These are phyloP conservation scores for Tamandua tetradactyla DNA, from an alignment of 2,797 vertebrate genomes.

Conservation along the genomic window DNA sequence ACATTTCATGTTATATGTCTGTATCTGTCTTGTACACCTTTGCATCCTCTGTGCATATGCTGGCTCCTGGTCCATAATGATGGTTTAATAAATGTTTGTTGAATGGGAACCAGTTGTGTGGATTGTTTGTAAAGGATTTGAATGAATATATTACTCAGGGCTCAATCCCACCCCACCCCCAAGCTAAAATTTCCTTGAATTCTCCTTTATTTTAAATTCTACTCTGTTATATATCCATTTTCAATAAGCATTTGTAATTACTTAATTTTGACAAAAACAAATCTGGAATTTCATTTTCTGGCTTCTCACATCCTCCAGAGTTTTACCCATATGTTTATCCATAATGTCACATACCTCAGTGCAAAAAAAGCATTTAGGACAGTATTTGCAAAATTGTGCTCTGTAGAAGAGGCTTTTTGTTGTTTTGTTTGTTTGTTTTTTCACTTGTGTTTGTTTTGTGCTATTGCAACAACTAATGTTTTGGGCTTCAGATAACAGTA, in stretches of 20 bases:
- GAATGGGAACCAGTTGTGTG: not conserved
- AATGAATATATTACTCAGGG: not conserved
- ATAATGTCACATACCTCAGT: not conserved
- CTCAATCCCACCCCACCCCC: not conserved
- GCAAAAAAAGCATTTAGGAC: not conserved
- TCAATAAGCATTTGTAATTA: not conserved
- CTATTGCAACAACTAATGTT: not conserved
- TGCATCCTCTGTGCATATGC: not conserved
- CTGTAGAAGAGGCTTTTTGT: not conserved
- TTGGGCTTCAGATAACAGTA: not conserved
- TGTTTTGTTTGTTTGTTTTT: not conserved
- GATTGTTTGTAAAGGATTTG: not conserved
- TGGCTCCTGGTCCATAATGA: not conserved
- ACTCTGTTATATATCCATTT: not conserved
- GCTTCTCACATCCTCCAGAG: not conserved
- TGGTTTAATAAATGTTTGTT: not conserved
- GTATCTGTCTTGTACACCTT: not conserved
- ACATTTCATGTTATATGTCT: not conserved
- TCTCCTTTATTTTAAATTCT: slow-evolving; percentile 3
- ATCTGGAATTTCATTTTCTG: not conserved
- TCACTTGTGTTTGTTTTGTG: not conserved
- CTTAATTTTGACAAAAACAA: not conserved
- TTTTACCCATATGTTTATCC: not conserved
- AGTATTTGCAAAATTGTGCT: not conserved
- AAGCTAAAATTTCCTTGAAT: not conserved